Base-by-base conservation (phyloP, 2,797 vertebrate species). In the Epinephelus malabaricus region DNA sequence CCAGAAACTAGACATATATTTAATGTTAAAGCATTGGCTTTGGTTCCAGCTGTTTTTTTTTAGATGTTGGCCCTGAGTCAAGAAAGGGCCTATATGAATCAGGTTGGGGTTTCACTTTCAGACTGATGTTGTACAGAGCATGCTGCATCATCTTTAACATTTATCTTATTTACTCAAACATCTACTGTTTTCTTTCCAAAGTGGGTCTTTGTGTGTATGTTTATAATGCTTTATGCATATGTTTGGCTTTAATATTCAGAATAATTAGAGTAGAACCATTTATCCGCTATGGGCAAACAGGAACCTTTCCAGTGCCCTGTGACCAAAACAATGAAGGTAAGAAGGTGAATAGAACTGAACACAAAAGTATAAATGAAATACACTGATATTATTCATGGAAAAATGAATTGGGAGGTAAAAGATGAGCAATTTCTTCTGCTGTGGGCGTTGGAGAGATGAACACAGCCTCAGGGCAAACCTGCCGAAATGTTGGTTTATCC, bases 401-500 rank as follows among this genome's bases (percentile, higher is more conserved):
- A 56, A 50, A 50, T 10, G 59, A 65, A 70, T 34, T 45, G 25
- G 19, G 6, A 34, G 34, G 18, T 38, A 21, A 76, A 69, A 38
- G 21, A 61, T 14, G 10, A 11, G 43, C 47, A 47, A 46, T 79
- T 51, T 76, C 69, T 59, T 59, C 56, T 0, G 4, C 46, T 0
- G 15, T 34, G 47, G 59, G 38, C 68, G 25, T 58, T 55, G 27
- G 46, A 61, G 72, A 62, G 63, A 67, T 58, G 61, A 71, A 58
- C 46, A 50, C 63, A 54, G 68, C 81, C 72, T 72, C 63, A 4
- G 49, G 76, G 53, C 69, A 63, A 64, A 72, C 25, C 55, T 14
- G 18, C 72, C 68, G 15, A 81, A 71, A 64, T 72, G 65, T 56
- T 54, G 61, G 38, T 71, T 87, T 59, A 73, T 76, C 71, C 63